These are phyloP conservation scores for Conus betulinus DNA, from an alignment of 1,140 invertebrate genomes.

Conservation along the genomic window DNA sequence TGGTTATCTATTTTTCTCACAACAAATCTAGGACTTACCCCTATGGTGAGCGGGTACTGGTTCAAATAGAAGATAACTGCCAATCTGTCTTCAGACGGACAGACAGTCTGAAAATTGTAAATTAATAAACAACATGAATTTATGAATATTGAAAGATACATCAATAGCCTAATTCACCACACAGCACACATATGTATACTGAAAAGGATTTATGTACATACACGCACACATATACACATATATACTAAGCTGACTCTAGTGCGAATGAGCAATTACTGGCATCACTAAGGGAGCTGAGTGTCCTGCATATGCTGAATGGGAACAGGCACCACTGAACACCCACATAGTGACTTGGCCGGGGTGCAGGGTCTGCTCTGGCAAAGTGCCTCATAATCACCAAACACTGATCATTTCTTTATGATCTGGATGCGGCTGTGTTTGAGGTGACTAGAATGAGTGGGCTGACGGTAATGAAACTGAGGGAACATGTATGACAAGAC, in stretches of 20 bases:
- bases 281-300: no score
- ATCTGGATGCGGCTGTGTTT: no score
- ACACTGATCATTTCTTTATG: no score
- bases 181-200: background rate
- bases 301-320: background rate
- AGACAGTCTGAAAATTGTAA: constrained; percentile 60
- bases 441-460: no score
- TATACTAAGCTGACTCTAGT: background rate
- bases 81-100: constrained; percentile 59
- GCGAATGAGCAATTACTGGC: no score
- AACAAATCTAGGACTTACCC: constrained; percentile 39
- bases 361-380: no score
- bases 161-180: background rate
- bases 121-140: background rate
- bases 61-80: constrained; percentile 52
- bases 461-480: no score
- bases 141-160: background rate
- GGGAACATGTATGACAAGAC: no score
- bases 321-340: no score
- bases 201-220: background rate
- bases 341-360: no score
- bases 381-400: no score
- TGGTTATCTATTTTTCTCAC: background rate
- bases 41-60: constrained; percentile 61
- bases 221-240: constrained; percentile 2